phyloP scores from a whole-genome alignment of 2,113 vertebrate species.

The Caloenas nicobarica region DNA sequence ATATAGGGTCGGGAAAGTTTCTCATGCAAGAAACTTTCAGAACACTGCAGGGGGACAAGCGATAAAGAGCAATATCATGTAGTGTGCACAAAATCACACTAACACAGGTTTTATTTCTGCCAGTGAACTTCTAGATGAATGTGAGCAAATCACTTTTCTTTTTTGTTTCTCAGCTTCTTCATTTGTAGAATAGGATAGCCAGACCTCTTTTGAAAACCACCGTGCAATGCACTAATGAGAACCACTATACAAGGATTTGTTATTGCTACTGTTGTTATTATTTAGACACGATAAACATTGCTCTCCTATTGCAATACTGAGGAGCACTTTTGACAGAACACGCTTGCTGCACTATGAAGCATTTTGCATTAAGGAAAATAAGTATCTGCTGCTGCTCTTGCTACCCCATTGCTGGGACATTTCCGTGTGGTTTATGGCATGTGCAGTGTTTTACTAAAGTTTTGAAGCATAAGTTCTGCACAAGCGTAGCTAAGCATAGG shows the following conservation, averaged over 20 bases:
- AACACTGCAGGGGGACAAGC: neutral
- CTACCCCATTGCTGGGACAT: neutral
- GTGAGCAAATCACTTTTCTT: neutral
- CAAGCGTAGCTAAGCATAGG: neutral
- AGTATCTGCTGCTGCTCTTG: neutral
- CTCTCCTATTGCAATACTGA: neutral
- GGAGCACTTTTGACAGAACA: neutral
- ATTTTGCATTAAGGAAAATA: neutral
- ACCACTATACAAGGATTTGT: neutral
- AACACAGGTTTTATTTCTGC: neutral
- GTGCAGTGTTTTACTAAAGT: neutral
- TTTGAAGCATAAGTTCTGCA: neutral
- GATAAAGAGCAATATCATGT: neutral
- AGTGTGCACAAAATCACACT: neutral
- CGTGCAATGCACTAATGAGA: neutral
- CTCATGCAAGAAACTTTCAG: neutral
- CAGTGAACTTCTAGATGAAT: neutral
- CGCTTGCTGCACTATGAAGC: neutral
- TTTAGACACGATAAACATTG: neutral
- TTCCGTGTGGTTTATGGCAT: neutral
- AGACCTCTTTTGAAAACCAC: neutral
- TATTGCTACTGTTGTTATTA: neutral
- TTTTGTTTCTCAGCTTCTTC: neutral
- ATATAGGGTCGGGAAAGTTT: neutral
- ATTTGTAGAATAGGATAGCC: neutral